Evolutionary conservation across 2,888 invertebrate species (phyloP).

Genomic region (Heteromyza rotundicornis): DNA sequence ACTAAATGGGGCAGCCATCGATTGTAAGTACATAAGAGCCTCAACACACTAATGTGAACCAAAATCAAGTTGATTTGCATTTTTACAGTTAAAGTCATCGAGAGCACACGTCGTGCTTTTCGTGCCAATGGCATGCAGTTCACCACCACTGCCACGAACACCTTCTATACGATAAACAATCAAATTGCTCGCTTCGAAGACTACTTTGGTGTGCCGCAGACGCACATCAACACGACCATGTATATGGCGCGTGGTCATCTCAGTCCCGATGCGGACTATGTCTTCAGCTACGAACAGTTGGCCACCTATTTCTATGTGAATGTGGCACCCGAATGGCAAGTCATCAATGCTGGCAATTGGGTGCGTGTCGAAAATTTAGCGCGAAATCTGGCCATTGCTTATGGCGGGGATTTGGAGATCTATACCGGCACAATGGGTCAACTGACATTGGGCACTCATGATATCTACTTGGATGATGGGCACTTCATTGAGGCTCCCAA

Average conservation of each 20-base stretch:
- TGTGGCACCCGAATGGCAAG: constrained; percentile 65
- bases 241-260: constrained; percentile 65
- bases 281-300: constrained; percentile 62
- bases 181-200: constrained; percentile 55
- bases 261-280: constrained; percentile 65
- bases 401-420: constrained; percentile 56
- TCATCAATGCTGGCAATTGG: constrained; percentile 66
- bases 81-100: constrained; percentile 33
- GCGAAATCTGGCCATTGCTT: constrained; percentile 55
- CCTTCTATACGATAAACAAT: constrained; percentile 47
- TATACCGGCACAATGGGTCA: constrained; percentile 63
- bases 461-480: constrained; percentile 54
- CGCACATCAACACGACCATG: constrained; percentile 49
- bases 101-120: constrained; percentile 52
- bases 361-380: constrained; percentile 61
- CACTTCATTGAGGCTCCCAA: constrained; percentile 62
- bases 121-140: constrained; percentile 47
- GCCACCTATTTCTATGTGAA: constrained; percentile 66
- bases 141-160: constrained; percentile 38
- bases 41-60: too few species aligned
- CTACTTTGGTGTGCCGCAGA: constrained; percentile 50
- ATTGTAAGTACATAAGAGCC: constrained; percentile 59
- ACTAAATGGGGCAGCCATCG: constrained; percentile 56
- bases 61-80: too few species aligned
- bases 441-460: constrained; percentile 58